Base-by-base conservation (phyloP, 1,140 invertebrate genomes). In the Ceratosolen solmsi region DNA sequence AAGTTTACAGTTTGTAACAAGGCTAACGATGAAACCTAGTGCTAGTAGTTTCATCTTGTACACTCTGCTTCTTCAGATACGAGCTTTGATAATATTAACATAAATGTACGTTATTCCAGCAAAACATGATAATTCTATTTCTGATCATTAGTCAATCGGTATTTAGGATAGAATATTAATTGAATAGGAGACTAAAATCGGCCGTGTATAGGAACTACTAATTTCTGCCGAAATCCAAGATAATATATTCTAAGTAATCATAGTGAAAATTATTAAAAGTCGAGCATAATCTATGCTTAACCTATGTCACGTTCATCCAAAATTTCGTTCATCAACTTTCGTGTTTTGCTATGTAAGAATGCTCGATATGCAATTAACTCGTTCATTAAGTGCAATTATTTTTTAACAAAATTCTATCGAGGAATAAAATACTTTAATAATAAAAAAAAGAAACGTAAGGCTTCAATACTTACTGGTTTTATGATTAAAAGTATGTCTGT, bases 41-140 rank as follows among this genome's bases (percentile, higher is more conserved):
- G 63, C 17, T 68, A 25, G 7, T 38, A 38, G 36, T 38, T 68
- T 38, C 17, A 68, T 68, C 33, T 68, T 22, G 20, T 38, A n/a
- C 22, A 9, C 36, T 38, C 30, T 17, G 20, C 17, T 68, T 68
- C 63, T 38, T 8, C 33, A 68, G 63, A 68, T 68, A 68, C 2
- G 63, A 68, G 20, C 36, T 36, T 0, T 11, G 15, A 1, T 68
- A 17, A 4, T n/a, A 38, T n/a, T n/a, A 36, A 68, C 63, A n/a
- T 38, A 2, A 63, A 17, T 9, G 20, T n/a, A 38, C 36, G 30
- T 68, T 68, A 38, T 38, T 68, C n/a, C 63, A 68, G 1, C 17
- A 68, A 68, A 68, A 68, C 63, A 38, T 68, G 33, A 68, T 68
- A 68, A 68, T 68, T 68, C 33, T 63, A 63, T 63, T 63, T 63